Evolutionary conservation across 2,113 vertebrate genomes (phyloP).

Genomic region (Paralichthys olivaceus): DNA sequence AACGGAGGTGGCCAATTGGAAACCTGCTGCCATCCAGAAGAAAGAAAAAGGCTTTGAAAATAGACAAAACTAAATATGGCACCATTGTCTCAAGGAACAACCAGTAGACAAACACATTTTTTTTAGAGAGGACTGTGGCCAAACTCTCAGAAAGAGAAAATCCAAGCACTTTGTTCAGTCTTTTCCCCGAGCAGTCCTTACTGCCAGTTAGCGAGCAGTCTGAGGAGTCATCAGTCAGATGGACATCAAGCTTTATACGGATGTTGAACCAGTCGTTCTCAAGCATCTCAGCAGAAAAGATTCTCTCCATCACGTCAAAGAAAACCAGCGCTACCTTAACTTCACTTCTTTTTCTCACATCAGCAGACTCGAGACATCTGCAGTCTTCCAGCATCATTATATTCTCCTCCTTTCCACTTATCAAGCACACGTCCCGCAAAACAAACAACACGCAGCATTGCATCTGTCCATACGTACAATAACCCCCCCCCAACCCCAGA

Average conservation of each 20-base stretch:
- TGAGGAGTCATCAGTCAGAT: constrained; percentile 49
- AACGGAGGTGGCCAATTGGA: constrained; percentile 72
- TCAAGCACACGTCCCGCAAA: constrained; percentile 27
- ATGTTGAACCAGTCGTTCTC: constrained; percentile 27
- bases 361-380: constrained; percentile 17
- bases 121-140: constrained; percentile 49
- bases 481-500: constrained; percentile 18
- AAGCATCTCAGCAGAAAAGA: constrained; percentile 32
- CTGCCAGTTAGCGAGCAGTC: constrained; percentile 30
- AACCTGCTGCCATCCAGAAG: constrained; percentile 68
- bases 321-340: constrained; percentile 36
- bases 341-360: background rate
- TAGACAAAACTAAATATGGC: constrained; percentile 79
- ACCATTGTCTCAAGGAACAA: constrained; percentile 78
- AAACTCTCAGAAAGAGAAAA: constrained; percentile 47
- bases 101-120: constrained; percentile 73
- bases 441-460: constrained; percentile 20
- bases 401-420: constrained; percentile 24
- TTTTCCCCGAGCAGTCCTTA: constrained; percentile 26
- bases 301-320: constrained; percentile 26
- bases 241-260: constrained; percentile 49
- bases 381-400: background rate
- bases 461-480: constrained; percentile 15
- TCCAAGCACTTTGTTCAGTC: constrained; percentile 50
- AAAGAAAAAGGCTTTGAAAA: constrained; percentile 67